phyloP scores from a whole-genome alignment of 2,113 vertebrate genomes.

The Helogale parvula region DNA sequence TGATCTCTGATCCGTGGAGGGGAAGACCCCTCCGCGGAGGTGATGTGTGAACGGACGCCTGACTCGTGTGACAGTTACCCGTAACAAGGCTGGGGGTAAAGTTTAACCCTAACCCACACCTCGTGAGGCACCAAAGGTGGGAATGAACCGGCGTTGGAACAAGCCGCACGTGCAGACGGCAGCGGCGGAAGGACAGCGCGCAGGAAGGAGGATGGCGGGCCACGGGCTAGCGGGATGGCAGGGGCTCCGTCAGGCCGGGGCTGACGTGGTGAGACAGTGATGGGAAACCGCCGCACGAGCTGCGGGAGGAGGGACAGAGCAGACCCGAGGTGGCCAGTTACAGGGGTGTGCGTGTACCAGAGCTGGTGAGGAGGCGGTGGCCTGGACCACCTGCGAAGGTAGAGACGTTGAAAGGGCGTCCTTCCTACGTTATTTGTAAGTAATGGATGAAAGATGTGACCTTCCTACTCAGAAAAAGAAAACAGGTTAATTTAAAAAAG shows the following conservation, averaged over 20 bases:
- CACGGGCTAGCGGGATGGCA: not conserved
- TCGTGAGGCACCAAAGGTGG: not conserved
- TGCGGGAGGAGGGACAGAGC: too few species aligned
- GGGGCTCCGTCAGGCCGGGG: not conserved
- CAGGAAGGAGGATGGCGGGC: too few species aligned
- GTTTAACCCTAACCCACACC: not conserved
- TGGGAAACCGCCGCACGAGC: not conserved
- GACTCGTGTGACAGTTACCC: not conserved
- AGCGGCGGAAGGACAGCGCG: not conserved
- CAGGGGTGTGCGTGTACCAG: rapidly evolving
- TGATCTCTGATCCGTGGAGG: not conserved
- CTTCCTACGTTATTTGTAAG: not conserved
- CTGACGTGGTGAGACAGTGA: rapidly evolving
- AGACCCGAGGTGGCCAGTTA: too few species aligned
- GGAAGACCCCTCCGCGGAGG: not conserved
- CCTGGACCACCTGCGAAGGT: not conserved
- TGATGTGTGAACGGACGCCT: not conserved
- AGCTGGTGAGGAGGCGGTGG: not conserved
- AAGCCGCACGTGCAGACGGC: not conserved
- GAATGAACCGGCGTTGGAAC: not conserved
- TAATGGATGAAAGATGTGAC: not conserved
- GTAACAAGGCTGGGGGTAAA: not conserved
- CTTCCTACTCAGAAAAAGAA: not conserved
- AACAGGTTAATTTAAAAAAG: not conserved
- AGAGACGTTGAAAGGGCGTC: not conserved